Conservation (phyloP, 2,113 vertebrate species). For the Podarcis cretensis region DNA sequence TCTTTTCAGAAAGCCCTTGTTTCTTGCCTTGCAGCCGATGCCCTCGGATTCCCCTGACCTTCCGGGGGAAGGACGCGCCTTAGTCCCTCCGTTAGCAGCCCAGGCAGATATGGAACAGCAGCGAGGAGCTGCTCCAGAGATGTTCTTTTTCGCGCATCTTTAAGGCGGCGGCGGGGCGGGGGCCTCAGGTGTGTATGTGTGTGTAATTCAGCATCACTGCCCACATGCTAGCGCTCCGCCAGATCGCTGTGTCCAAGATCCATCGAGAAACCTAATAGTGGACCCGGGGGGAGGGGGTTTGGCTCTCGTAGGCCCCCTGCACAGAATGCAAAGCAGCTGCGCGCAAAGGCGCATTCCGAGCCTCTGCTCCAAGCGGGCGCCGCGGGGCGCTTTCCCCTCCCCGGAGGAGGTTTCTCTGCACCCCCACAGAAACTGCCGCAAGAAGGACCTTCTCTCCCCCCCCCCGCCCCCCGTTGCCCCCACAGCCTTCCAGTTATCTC, state of each 20-base stretch:
- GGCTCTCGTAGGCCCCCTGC: background rate
- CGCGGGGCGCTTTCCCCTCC: background rate
- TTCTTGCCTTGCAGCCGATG: background rate
- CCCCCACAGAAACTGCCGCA: background rate
- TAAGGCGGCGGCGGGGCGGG: too few relatives aligned
- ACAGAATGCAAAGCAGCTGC: background rate
- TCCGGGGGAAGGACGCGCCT: background rate
- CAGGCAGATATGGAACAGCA: background rate
- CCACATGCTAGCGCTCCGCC: too few relatives aligned
- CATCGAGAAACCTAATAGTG: too few relatives aligned
- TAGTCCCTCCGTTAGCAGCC: too few relatives aligned
- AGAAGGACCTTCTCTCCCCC: background rate
- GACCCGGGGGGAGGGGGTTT: background rate
- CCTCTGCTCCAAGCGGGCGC: background rate
- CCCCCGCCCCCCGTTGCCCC: too few relatives aligned
- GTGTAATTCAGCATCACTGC: background rate
- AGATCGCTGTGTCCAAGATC: too few relatives aligned
- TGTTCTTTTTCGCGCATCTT: background rate
- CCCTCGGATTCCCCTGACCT: background rate
- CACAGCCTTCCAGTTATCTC: too few relatives aligned
- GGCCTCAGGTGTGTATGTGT: background rate
- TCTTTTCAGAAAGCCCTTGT: background rate
- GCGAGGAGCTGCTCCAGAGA: background rate
- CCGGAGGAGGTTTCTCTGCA: too few relatives aligned
- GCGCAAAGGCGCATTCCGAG: background rate